Evolutionary conservation across 2,888 invertebrate species (phyloP).

Genomic region (Sinodicranocentrus sp.): DNA sequence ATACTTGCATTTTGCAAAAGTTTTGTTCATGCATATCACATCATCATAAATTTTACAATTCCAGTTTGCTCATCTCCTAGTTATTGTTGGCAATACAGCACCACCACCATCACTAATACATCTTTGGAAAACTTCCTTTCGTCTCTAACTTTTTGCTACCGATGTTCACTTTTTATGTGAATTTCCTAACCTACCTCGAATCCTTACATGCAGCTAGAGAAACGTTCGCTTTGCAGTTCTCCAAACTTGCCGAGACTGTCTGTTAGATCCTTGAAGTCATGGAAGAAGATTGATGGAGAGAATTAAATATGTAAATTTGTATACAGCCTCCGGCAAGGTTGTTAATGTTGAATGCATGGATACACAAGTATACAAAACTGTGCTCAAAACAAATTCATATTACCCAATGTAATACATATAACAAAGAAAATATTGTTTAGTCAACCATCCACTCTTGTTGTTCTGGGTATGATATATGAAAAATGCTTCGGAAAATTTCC

Average conservation of each 20-base stretch:
- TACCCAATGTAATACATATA: not conserved
- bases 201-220: too few species aligned
- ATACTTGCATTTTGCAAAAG: not conserved
- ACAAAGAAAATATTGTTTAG: not conserved
- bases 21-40: not conserved
- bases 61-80: too few species aligned
- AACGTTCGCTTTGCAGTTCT: too few species aligned
- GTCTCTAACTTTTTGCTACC: not conserved
- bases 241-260: too few species aligned
- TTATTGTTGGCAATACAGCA: too few species aligned
- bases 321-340: not conserved
- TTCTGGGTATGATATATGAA: too few species aligned
- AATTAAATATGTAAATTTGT: slow-evolving; percentile 2
- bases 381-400: not conserved
- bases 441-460: not conserved
- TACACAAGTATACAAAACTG: not conserved
- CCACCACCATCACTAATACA: too few species aligned
- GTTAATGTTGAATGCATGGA: not conserved
- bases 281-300: not conserved
- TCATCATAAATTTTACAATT: too few species aligned
- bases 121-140: not conserved
- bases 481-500: too few species aligned
- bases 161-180: not conserved
- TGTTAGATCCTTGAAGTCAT: not conserved
- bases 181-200: too few species aligned